Evolutionary conservation across 2,888 invertebrate species (phyloP).

Genomic region (Lasioglossum morio): DNA sequence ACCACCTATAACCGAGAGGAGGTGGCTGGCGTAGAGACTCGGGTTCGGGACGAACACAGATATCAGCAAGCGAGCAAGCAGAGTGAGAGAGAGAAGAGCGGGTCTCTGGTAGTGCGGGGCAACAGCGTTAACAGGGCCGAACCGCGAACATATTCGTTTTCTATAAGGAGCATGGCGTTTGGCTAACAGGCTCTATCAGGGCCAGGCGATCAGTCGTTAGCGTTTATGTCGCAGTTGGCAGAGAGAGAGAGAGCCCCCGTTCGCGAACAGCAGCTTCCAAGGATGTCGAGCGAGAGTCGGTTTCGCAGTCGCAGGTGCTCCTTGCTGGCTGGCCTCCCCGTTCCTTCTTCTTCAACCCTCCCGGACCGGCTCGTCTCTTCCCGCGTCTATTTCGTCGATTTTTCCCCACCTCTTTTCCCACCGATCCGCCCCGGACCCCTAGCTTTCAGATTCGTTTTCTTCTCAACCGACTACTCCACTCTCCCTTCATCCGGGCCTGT

Average conservation of each 20-base stretch:
- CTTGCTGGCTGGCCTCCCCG: not conserved
- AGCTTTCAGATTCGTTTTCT: not conserved
- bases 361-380: not conserved
- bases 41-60: slow-evolving; percentile 65
- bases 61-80: slow-evolving; percentile 58
- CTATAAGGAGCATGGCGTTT: slow-evolving; percentile 77
- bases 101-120: slow-evolving; percentile 2
- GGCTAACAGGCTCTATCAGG: slow-evolving; percentile 78
- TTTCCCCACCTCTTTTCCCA: not conserved
- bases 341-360: slow-evolving; percentile 2
- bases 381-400: slow-evolving; percentile 2
- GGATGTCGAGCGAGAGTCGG: slow-evolving; percentile 44
- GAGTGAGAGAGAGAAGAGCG: not conserved
- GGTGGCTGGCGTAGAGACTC: not conserved
- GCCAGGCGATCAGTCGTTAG: slow-evolving; percentile 78
- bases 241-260: slow-evolving; percentile 43
- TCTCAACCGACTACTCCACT: not conserved
- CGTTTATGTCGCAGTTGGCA: slow-evolving; percentile 73
- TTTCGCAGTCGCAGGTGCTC: slow-evolving; percentile 57
- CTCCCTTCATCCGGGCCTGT: not conserved
- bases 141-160: slow-evolving; percentile 77
- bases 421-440: not conserved
- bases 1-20: slow-evolving; percentile 45
- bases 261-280: slow-evolving; percentile 43
- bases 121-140: slow-evolving; percentile 66